A percentile compares a stretch with the other conserved stretches of the same genome.
Evolutionary conservation across 2,113 vertebrate genomes (phyloP).

Genomic region (Gallinago paraguaiae): DNA sequence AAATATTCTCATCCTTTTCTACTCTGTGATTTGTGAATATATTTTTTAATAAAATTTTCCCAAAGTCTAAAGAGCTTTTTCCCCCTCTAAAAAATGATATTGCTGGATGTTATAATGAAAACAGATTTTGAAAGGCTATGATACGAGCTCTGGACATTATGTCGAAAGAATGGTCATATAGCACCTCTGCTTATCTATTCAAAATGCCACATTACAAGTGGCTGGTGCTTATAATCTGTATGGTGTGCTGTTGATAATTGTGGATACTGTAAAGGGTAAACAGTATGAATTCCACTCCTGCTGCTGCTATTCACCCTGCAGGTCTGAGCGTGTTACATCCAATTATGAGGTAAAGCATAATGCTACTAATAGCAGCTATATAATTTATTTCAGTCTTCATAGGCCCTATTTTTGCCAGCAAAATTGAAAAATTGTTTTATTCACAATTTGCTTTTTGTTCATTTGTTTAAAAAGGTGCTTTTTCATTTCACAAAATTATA

Average conservation of each 20-base stretch:
- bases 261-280: conserved; percentile 84
- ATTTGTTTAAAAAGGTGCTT: conserved; percentile 72
- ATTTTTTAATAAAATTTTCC: background rate
- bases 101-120: conserved; percentile 36
- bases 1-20: conserved; percentile 35
- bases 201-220: conserved; percentile 80
- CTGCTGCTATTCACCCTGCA: conserved; percentile 69
- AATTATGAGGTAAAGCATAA: conserved; percentile 81
- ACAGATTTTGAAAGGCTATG: conserved; percentile 41
- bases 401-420: conserved; percentile 75
- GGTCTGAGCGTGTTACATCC: conserved; percentile 78
- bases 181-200: conserved; percentile 80
- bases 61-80: background rate
- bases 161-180: conserved; percentile 69
- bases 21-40: background rate
- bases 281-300: conserved; percentile 79
- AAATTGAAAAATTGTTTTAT: conserved; percentile 84
- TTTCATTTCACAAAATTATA: conserved; percentile 75
- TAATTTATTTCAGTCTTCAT: conserved; percentile 78
- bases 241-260: conserved; percentile 82
- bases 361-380: conserved; percentile 78
- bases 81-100: background rate
- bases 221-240: conserved; percentile 80
- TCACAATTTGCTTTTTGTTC: conserved; percentile 79
- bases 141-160: conserved; percentile 66